Percentiles rank a stretch among this genome's conserved stretches.
Conservation (phyloP, 2,888 invertebrate genomes). For the Dermolepida albohirtum region DNA sequence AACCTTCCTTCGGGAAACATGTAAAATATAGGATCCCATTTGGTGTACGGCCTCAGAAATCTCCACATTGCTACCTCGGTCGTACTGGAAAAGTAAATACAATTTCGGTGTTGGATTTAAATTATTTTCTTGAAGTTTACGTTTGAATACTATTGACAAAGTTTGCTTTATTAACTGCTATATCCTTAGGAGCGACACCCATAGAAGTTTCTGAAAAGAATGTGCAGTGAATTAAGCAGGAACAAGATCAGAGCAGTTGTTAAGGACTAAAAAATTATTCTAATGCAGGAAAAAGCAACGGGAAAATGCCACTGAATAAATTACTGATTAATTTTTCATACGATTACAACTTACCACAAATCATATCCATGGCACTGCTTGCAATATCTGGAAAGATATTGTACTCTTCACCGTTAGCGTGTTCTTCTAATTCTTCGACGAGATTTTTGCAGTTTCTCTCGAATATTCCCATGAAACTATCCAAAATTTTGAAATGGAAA, state of each 20-base stretch:
- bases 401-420: conserved; percentile 53
- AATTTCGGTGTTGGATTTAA: too few species aligned
- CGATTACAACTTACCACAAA: conserved; percentile 53
- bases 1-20: conserved; percentile 14
- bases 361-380: conserved; percentile 56
- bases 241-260: too few species aligned
- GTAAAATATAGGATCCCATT: conserved; percentile 19
- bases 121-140: not conserved
- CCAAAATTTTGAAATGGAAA: conserved; percentile 58
- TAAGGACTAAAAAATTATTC: too few species aligned
- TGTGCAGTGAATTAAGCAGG: conserved; percentile 56
- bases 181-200: conserved; percentile 65
- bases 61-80: conserved; percentile 12
- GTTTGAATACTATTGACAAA: conserved; percentile 29
- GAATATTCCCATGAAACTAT: conserved; percentile 54
- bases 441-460: conserved; percentile 53
- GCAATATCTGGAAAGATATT: conserved; percentile 56
- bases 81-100: conserved; percentile 3
- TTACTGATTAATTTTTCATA: not conserved
- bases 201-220: conserved; percentile 69
- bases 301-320: too few species aligned
- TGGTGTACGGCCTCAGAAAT: conserved; percentile 13
- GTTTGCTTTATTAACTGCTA: conserved; percentile 50
- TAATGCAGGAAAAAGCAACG: too few species aligned
- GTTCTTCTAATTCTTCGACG: conserved; percentile 46